These are phyloP conservation scores for Xerus inauris DNA, from an alignment of 2,113 vertebrate species.

Conservation along the genomic window DNA sequence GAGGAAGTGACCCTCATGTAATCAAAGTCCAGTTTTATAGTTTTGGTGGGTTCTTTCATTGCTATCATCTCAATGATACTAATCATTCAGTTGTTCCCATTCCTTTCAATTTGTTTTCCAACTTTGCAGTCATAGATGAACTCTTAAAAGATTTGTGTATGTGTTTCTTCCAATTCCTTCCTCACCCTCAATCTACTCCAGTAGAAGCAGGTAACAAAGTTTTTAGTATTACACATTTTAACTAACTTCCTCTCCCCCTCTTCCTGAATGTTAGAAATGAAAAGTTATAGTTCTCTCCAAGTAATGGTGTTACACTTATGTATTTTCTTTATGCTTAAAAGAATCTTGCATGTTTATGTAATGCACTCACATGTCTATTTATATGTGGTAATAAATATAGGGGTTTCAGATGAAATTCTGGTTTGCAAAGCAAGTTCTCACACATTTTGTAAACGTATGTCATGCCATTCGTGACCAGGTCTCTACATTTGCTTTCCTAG, in stretches of 20 bases:
- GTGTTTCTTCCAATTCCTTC: neutral
- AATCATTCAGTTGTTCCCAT: neutral
- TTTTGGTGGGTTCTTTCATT: neutral
- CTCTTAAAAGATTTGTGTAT: neutral
- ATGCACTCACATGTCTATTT: neutral
- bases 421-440: conserved; percentile 6
- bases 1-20: neutral
- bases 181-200: neutral
- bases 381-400: neutral
- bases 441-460: neutral
- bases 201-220: conserved; percentile 11
- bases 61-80: neutral
- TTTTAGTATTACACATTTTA: neutral
- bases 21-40: neutral
- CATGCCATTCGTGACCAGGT: neutral
- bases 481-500: neutral
- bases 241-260: neutral
- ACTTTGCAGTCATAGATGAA: neutral
- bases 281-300: neutral
- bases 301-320: neutral
- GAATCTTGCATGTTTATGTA: neutral
- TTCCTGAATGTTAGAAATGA: neutral
- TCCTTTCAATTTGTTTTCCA: neutral
- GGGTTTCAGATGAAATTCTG: neutral
- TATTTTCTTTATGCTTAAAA: neutral